A percentile compares a stretch with the other conserved stretches of the same genome.
Evolutionary conservation across 2,888 invertebrate genomes (phyloP).

Genomic region (Zootermopsis nevadensis): DNA sequence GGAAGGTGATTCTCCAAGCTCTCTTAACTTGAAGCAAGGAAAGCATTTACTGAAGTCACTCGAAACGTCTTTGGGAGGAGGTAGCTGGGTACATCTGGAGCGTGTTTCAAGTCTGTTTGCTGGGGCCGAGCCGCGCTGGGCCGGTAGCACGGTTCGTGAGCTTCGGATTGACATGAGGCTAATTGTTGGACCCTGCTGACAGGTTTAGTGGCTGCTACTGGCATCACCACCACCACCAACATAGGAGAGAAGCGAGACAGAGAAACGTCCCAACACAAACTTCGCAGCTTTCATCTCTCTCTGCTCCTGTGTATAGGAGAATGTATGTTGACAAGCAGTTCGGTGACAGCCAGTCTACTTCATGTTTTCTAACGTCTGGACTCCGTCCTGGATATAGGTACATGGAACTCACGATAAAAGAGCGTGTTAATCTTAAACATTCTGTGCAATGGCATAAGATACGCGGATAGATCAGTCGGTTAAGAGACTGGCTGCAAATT

Average conservation of each 20-base stretch:
- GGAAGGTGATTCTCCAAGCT: too few species aligned
- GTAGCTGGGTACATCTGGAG: constrained; percentile 37
- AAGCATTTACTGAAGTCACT: not conserved
- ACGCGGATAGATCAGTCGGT: too few species aligned
- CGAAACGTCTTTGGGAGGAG: not conserved
- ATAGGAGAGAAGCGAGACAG: not conserved
- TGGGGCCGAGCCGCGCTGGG: not conserved
- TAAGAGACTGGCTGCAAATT: too few species aligned
- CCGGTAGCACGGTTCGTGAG: constrained; percentile 37
- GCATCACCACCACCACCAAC: not conserved
- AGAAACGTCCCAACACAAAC: constrained; percentile 3
- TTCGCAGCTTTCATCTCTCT: not conserved
- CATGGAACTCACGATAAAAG: too few species aligned
- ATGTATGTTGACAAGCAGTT: not conserved
- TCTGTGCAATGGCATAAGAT: too few species aligned
- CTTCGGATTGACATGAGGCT: constrained; percentile 36
- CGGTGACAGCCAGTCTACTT: constrained; percentile 22
- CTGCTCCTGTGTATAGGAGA: not conserved
- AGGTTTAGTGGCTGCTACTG: constrained; percentile 40
- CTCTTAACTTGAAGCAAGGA: too few species aligned
- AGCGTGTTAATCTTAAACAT: too few species aligned
- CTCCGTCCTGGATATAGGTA: not conserved
- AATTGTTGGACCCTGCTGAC: constrained; percentile 37
- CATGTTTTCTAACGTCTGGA: not conserved
- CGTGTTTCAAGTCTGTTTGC: constrained; percentile 19